A percentile compares a stretch with the other conserved stretches of the same genome.
These are phyloP conservation scores for Drosophila micromelanica DNA, from an alignment of 1,140 invertebrate genomes.

Conservation along the genomic window DNA sequence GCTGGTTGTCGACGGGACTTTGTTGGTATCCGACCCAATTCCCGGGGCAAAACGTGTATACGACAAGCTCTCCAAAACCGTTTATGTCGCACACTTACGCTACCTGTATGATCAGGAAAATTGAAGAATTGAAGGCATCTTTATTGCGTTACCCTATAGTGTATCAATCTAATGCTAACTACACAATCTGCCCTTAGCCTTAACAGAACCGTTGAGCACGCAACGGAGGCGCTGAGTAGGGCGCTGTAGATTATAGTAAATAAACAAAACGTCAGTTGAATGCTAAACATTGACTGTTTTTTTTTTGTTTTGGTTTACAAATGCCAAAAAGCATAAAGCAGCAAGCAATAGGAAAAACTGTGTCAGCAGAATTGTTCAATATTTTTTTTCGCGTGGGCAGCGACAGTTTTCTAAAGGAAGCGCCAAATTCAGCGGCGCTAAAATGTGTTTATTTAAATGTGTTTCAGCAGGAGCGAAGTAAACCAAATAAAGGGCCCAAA, in stretches of 20 bases:
- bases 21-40: background rate
- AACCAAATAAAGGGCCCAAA: background rate
- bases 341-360: constrained; percentile 35
- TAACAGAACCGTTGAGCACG: background rate
- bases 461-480: constrained; percentile 20
- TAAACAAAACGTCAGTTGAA: constrained; percentile 51
- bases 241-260: constrained; percentile 35
- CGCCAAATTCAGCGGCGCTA: constrained; percentile 32
- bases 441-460: constrained; percentile 50
- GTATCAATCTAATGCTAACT: constrained; percentile 38
- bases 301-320: constrained; percentile 8
- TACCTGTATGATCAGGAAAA: background rate
- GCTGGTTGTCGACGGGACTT: constrained; percentile 8
- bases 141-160: constrained; percentile 18
- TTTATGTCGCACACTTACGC: background rate
- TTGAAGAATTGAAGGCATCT: background rate
- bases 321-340: constrained; percentile 26
- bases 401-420: constrained; percentile 50
- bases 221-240: background rate
- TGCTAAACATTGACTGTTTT: constrained; percentile 32
- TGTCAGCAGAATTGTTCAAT: constrained; percentile 47
- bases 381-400: constrained; percentile 46
- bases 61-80: constrained; percentile 17
- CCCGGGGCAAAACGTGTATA: constrained; percentile 18
- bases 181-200: constrained; percentile 48